Base-by-base conservation (phyloP, 2,888 invertebrate species). In the Hypolimnas misippus region DNA sequence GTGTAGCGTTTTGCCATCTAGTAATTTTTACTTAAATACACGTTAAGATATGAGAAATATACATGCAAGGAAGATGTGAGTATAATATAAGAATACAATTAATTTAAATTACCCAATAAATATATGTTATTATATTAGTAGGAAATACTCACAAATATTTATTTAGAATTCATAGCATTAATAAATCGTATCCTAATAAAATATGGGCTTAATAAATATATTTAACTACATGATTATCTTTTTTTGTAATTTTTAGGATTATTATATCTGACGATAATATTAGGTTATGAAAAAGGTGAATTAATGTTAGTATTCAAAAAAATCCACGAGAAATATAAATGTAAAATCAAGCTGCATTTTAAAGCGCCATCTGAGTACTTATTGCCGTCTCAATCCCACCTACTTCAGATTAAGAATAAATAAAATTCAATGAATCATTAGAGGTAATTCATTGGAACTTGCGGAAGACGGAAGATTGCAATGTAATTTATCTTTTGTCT, bases 401-500 rank as follows among this genome's bases (percentile, higher is more conserved):
- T 25, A 1, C 29, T 49, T 49, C 7, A 29, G 3, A 8, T 49
- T 7, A 7, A 29, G 29, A 7, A 14, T 29, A 29, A 21, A 42
- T 42, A 12, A 52, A 10, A n/a, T 52, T 33, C 2, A 51, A 33
- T 3, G 19, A 42, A 14, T 54, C 57, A 57, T 61, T 61, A 56
- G 8, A 52, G 64, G 65, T 70, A 77, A 80, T 76, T 76, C 73
- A 70, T 46, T 49, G 65, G 60, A 60, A 62, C 51, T 33, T 50
- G 53, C 67, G 65, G 77, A 81, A 83, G 76, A 72, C 70, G 72
- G 76, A 71, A 59, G 56, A 75, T 74, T 67, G 73, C 73, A 60
- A 66, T 68, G 73, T 70, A 76, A 74, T 75, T 76, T 69, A 67
- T 76, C 73, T 79, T 84, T 85, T 83, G 79, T 73, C 72, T 70